Conservation (phyloP, 2,113 vertebrate species). For the Bucco capensis region DNA sequence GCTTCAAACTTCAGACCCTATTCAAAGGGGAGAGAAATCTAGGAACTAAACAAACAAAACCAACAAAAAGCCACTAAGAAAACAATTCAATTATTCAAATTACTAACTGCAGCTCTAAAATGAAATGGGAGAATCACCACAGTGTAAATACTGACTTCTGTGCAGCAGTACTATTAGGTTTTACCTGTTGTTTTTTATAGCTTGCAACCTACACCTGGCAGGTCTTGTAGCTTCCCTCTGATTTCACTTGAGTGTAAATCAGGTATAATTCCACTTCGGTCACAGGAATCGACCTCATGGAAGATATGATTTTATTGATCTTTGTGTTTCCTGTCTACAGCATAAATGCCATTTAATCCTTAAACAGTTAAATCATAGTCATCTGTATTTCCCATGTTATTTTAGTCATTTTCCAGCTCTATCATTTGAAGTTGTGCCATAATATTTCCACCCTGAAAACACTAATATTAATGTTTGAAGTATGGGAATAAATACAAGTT, state of each 20-base stretch:
- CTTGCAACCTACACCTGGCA: not conserved
- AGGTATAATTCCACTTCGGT: not conserved
- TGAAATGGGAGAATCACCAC: not conserved
- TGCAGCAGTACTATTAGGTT: not conserved
- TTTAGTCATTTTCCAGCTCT: not conserved
- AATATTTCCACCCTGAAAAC: not conserved
- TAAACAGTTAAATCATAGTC: not conserved
- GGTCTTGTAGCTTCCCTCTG: not conserved
- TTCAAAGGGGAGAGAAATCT: not conserved
- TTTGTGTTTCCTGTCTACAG: not conserved
- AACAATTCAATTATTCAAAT: not conserved
- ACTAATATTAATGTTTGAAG: not conserved
- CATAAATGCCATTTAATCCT: not conserved
- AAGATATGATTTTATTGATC: not conserved
- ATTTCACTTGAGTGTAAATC: not conserved
- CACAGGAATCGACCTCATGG: not conserved
- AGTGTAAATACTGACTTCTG: not conserved
- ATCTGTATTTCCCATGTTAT: not conserved
- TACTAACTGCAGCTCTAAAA: not conserved
- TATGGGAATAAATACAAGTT: not conserved
- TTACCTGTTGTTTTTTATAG: not conserved
- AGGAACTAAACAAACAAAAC: not conserved
- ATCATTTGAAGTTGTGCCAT: not conserved
- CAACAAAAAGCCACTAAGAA: not conserved
- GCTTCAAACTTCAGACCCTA: not conserved